Evolutionary conservation across 2,113 vertebrate species (phyloP).

Genomic region (Chionomys nivalis): DNA sequence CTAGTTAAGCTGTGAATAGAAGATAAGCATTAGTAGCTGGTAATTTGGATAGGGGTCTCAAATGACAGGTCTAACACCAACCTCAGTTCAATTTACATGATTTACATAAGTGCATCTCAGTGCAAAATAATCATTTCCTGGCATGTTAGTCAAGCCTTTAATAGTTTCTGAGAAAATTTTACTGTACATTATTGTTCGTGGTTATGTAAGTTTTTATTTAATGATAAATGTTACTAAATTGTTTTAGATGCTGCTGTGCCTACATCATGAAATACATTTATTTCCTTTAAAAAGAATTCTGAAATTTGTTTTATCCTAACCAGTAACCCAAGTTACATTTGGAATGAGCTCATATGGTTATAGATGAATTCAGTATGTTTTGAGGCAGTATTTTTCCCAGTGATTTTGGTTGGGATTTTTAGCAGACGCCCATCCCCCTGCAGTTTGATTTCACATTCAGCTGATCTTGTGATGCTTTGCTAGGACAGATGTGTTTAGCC

Average conservation of each 20-base stretch:
- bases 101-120: slow-evolving; percentile 78
- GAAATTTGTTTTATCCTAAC: slow-evolving; percentile 51
- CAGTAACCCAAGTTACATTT: slow-evolving; percentile 57
- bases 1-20: slow-evolving; percentile 76
- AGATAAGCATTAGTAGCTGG: slow-evolving; percentile 85
- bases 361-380: slow-evolving; percentile 61
- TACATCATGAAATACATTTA: slow-evolving; percentile 73
- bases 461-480: slow-evolving; percentile 48
- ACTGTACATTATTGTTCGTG: slow-evolving; percentile 75
- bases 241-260: slow-evolving; percentile 65
- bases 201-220: slow-evolving; percentile 70
- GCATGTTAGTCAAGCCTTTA: slow-evolving; percentile 82
- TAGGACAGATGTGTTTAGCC: slow-evolving; percentile 47
- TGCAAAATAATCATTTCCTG: slow-evolving; percentile 75
- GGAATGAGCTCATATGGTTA: slow-evolving; percentile 49
- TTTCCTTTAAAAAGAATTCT: slow-evolving; percentile 62
- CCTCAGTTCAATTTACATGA: slow-evolving; percentile 81
- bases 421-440: slow-evolving; percentile 15
- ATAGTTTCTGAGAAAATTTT: slow-evolving; percentile 78
- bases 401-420: slow-evolving; percentile 71
- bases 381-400: slow-evolving; percentile 70
- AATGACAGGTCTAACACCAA: slow-evolving; percentile 85
- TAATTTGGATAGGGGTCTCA: slow-evolving; percentile 84
- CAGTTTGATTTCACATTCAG: slow-evolving; percentile 58
- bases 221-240: slow-evolving; percentile 59